phyloP scores from a whole-genome alignment of 2,797 vertebrate genomes.

The Crenichthys baileyi region DNA sequence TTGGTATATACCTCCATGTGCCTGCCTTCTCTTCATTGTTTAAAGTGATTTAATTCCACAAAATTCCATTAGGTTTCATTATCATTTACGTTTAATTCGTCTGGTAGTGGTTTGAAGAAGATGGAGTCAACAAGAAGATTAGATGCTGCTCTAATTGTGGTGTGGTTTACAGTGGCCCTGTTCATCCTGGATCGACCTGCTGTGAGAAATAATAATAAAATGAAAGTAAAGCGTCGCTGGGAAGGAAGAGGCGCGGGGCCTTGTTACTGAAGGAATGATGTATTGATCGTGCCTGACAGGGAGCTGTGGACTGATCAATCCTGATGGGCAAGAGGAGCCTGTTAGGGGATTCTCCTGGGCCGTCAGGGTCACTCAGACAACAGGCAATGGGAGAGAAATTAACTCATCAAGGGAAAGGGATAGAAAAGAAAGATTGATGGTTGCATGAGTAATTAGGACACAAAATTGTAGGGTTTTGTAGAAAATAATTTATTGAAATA shows the following conservation, averaged over 20 bases:
- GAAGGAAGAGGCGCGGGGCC: constrained; percentile 69
- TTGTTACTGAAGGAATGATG: constrained; percentile 92
- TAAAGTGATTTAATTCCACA: constrained; percentile 72
- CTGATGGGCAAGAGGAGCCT: constrained; percentile 78
- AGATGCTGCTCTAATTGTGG: constrained; percentile 86
- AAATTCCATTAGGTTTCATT: constrained; percentile 80
- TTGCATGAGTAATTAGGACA: constrained; percentile 45
- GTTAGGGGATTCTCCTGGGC: constrained; percentile 85
- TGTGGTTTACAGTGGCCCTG: constrained; percentile 86
- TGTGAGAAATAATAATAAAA: constrained; percentile 85
- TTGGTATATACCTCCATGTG: constrained; percentile 48
- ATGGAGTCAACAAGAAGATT: constrained; percentile 80
- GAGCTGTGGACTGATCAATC: constrained; percentile 89
- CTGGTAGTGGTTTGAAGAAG: constrained; percentile 53
- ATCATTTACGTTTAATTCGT: constrained; percentile 70
- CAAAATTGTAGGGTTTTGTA: constrained; percentile 20
- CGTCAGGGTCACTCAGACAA: constrained; percentile 82
- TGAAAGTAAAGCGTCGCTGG: constrained; percentile 84
- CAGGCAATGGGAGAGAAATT: constrained; percentile 81
- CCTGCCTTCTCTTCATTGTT: constrained; percentile 60
- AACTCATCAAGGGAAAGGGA: constrained; percentile 79
- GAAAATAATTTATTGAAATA: constrained; percentile 24
- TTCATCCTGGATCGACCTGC: constrained; percentile 86
- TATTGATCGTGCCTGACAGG: constrained; percentile 93
- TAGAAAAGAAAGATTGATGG: constrained; percentile 48